phyloP scores from a whole-genome alignment of 2,888 invertebrate species.

The Drepana falcataria region DNA sequence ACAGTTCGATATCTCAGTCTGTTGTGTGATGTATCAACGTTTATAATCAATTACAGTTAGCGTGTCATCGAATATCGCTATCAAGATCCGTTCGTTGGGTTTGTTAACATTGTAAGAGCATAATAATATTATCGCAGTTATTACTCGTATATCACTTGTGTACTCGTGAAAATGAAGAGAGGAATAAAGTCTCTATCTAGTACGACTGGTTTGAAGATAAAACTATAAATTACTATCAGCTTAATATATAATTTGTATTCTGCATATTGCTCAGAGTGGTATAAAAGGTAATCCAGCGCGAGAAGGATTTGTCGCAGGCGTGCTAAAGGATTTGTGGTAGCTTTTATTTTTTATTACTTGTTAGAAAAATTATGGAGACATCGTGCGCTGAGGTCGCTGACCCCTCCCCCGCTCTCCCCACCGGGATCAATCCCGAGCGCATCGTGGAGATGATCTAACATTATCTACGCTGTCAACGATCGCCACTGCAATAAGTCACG shows the following conservation, averaged over 20 bases:
- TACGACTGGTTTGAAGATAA: background rate
- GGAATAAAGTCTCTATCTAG: background rate
- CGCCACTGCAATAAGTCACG: conserved; percentile 46
- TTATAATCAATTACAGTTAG: conserved; percentile 6
- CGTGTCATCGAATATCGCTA: background rate
- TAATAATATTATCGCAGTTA: background rate
- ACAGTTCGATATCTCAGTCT: conserved; percentile 9
- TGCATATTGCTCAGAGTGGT: background rate
- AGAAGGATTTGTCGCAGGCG: conserved; percentile 9
- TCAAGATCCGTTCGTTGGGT: background rate
- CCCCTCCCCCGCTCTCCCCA: conserved; percentile 23
- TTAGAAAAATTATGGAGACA: conserved; percentile 45
- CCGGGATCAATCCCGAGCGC: conserved; percentile 39
- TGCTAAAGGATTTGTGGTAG: conserved; percentile 37
- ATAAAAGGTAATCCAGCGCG: background rate
- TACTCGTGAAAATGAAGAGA: background rate
- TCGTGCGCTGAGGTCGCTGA: conserved; percentile 52
- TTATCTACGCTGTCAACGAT: conserved; percentile 57
- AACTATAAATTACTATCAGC: background rate
- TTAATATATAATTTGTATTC: background rate
- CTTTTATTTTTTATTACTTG: conserved; percentile 56
- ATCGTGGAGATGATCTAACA: conserved; percentile 33
- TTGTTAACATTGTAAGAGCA: background rate
- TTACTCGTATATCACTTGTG: background rate
- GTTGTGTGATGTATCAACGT: conserved; percentile 3